Evolutionary conservation across 2,113 vertebrate genomes (phyloP), one percentile per base, ranked within the genome.

Genomic region (Ibidorhyncha struthersii): DNA sequence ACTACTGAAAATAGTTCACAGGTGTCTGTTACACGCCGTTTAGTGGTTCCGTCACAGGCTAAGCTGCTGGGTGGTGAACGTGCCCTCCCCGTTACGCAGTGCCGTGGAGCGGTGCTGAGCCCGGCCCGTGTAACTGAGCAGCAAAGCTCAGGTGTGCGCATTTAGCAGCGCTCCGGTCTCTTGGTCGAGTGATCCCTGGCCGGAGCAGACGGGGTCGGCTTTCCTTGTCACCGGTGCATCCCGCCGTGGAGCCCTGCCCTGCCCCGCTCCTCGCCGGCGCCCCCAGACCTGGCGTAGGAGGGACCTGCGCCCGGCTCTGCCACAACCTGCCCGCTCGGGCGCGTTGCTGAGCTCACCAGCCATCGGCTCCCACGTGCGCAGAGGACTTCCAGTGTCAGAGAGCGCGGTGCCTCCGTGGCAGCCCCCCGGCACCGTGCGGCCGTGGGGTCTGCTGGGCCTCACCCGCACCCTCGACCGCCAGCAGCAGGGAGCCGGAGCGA

Each of bases 371-470:
- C 15, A 4, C 11, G 11, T 10, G 38, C 1, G 4, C 50, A 18
- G 38, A 41, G 38, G 70, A 12, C 52, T 25, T 25, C 50, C 26
- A 40, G 21, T 3, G 70, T 5, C 50, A 9, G 49, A 9, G 9
- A 17, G 50, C 36, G 7, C 20, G 1, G 49, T 9, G 6, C 20
- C 36, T 12, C 36, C 4, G 4, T 6, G 36, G 50, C 50, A 40
- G 36, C 20, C 30, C n/a, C 32, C n/a, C 34, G 8, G 71, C 6
- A 2, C 26, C 52, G 6, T 3, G 52, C 53, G 8, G 50, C 70
- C 21, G 3, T 3, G 16, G 14, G 71, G 8, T 41, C 12, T 3
- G 0, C 30, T 4, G 16, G 53, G 30, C n/a, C 40, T 19, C 71
- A 20, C 53, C 70, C 15, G 9, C 50, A 18, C 38, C 38, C 71